A percentile compares a stretch with the other conserved stretches of the same genome.
Evolutionary conservation across 2,888 invertebrate species (phyloP).

Genomic region (Neria commutata): DNA sequence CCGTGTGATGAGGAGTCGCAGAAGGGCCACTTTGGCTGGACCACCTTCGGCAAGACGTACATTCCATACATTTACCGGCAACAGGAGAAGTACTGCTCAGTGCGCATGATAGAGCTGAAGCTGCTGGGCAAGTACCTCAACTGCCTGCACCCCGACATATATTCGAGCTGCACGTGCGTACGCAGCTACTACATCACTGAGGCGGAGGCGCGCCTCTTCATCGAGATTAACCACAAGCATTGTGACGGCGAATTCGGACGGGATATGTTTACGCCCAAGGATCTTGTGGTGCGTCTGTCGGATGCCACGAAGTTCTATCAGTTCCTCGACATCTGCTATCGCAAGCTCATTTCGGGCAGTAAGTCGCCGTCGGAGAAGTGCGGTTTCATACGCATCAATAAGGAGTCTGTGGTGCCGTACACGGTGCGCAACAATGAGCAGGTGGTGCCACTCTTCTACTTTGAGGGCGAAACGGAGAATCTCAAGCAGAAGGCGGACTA

Average conservation of each 20-base stretch:
- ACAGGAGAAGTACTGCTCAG: slow-evolving; percentile 88
- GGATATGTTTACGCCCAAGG: slow-evolving; percentile 85
- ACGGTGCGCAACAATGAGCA: slow-evolving; percentile 82
- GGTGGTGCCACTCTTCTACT: slow-evolving; percentile 90
- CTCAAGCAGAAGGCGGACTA: slow-evolving; percentile 85
- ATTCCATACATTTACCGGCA: slow-evolving; percentile 89
- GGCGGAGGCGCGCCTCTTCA: slow-evolving; percentile 85
- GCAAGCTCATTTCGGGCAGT: slow-evolving; percentile 75
- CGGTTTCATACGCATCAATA: slow-evolving; percentile 90
- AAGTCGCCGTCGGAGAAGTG: slow-evolving; percentile 78
- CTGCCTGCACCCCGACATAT: slow-evolving; percentile 86
- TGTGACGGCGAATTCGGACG: slow-evolving; percentile 90
- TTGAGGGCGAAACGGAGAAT: slow-evolving; percentile 87
- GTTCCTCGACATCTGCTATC: slow-evolving; percentile 88
- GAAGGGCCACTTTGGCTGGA: slow-evolving; percentile 89
- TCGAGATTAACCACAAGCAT: slow-evolving; percentile 91
- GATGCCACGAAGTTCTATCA: slow-evolving; percentile 91
- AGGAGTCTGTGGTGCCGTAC: slow-evolving; percentile 92
- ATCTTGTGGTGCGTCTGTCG: slow-evolving; percentile 84
- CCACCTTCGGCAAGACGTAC: slow-evolving; percentile 80
- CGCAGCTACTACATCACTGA: slow-evolving; percentile 93
- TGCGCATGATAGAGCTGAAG: slow-evolving; percentile 91
- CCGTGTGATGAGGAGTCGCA: slow-evolving; percentile 75
- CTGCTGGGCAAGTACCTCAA: slow-evolving; percentile 87
- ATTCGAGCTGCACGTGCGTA: slow-evolving; percentile 88